phyloP scores from a whole-genome alignment of 2,888 invertebrate genomes.

The Nymphalis urticae region DNA sequence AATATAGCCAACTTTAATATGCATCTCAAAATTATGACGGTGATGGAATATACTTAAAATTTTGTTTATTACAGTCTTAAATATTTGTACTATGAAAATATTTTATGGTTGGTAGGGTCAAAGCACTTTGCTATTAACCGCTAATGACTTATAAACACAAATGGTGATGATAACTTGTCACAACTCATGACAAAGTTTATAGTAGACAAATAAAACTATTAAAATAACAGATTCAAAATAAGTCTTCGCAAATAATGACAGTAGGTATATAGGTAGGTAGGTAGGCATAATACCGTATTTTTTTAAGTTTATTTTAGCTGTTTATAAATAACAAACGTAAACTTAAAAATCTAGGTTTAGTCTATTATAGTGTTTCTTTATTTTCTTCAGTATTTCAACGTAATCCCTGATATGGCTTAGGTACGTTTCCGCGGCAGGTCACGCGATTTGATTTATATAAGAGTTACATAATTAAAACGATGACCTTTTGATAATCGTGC shows the following conservation, averaged over 20 bases:
- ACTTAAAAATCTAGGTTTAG: not conserved
- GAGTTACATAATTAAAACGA: slow-evolving; percentile 34
- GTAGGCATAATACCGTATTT: too few species aligned
- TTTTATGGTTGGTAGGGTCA: too few species aligned
- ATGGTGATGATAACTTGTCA: too few species aligned
- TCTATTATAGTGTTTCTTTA: not conserved
- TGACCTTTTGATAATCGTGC: slow-evolving; percentile 30
- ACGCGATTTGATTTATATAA: slow-evolving; percentile 34
- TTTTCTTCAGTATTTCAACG: slow-evolving; percentile 1
- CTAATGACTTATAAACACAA: too few species aligned
- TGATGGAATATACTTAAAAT: not conserved
- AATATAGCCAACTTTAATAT: slow-evolving; percentile 31
- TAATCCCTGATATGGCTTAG: not conserved
- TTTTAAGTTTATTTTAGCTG: too few species aligned
- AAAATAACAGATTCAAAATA: too few species aligned
- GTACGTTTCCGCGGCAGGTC: slow-evolving; percentile 21
- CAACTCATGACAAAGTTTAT: too few species aligned
- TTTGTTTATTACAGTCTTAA: not conserved
- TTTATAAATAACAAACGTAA: not conserved
- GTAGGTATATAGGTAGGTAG: too few species aligned
- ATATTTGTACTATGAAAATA: not conserved
- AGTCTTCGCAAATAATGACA: too few species aligned
- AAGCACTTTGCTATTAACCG: too few species aligned
- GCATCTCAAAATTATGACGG: slow-evolving; percentile 7
- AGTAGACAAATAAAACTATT: too few species aligned